Base-by-base conservation (phyloP, 2,797 vertebrate genomes). In the Sorex maritimensis region DNA sequence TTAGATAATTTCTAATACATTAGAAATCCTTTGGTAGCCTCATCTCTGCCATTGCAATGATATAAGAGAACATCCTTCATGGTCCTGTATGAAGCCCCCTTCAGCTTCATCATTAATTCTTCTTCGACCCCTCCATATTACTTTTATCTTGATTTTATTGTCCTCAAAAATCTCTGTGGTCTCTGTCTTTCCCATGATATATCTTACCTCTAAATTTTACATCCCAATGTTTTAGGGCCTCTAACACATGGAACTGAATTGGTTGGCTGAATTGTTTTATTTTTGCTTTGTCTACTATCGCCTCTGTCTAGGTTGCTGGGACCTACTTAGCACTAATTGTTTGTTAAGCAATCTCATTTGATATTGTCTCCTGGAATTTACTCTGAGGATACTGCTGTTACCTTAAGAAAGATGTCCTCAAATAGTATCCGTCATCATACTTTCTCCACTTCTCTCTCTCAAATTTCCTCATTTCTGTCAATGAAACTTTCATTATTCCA, bases 381-480 rank as follows among this genome's bases (percentile, higher is more conserved):
- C 58, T 72, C 4, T 58, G 24, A 15, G 63, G 67, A n/a, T 41
- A 24, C 26, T 69, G 23, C 46, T 14, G 34, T 85, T 19, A 77
- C 10, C 10, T 88, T 3, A 41, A 81, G 41, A 55, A 55, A 14
- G 13, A 55, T 61, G 17, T 6, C 17, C 58, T 61, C 21, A 91
- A 74, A 14, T 19, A 3, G 15, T 24, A 63, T 92, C 75, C 24
- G 1, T 61, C 67, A 21, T 81, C 46, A 90, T 0, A 68, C 2
- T 81, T 8, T 28, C 49, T 73, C 19, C 26, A 28, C 85, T 72
- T 92, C 30, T 17, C 11, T 71, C 38, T 72, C 38, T 44, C 26
- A 93, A 90, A 94, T 67, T 61, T 63, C 14, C 4, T 74, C 21
- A 46, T 72, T 1, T 58, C 46, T 94, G 81, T 82, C 61, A 34